Evolutionary conservation across 2,888 invertebrate genomes (phyloP), one percentile per base, ranked within the genome.

Genomic region (Cylloceria caligata): DNA sequence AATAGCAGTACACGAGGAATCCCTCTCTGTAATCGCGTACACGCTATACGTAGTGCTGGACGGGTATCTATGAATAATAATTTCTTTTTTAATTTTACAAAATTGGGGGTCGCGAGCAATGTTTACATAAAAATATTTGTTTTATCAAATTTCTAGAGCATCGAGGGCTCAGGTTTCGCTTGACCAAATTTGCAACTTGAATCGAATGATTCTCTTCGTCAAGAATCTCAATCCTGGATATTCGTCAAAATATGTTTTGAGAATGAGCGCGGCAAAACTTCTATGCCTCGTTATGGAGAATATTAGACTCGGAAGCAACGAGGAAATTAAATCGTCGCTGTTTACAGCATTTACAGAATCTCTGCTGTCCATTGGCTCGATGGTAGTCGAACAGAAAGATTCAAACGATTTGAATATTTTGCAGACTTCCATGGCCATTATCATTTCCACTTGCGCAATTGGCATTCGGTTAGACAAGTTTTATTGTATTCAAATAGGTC

Each of bases 391-490:
- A 30, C 16, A 16, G 9, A 6, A 6, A 13, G 30, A 57, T 19
- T 6, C 34, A 7, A 34, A 34, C 0, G 5, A 36, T 4, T 0
- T 1, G 2, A 34, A 60, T n/a, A 0, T 19, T 60, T 3, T 27
- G 30, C 34, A 34, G 34, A 16, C 0, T 60, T 13, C 57, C 34
- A 1, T 60, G 34, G 57, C 7, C 9, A 34, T 60, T 7, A 34
- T 34, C 9, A 6, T 5, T 9, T 30, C 57, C 34, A 9, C 19
- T 16, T 60, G 57, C 34, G 7, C 57, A 16, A 16, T 60, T 30
- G 57, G 16, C 34, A 60, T 3, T 34, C 57, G 57, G 57, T 60
- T 36, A 16, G 30, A 27, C 3, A 30, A 57, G 19, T 60, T 16
- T 1, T 19, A 3, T 11, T 13, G 9, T 16, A 60, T 2, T 2